phyloP scores from a whole-genome alignment of 2,888 invertebrate species.

The Pterostichus madidus region DNA sequence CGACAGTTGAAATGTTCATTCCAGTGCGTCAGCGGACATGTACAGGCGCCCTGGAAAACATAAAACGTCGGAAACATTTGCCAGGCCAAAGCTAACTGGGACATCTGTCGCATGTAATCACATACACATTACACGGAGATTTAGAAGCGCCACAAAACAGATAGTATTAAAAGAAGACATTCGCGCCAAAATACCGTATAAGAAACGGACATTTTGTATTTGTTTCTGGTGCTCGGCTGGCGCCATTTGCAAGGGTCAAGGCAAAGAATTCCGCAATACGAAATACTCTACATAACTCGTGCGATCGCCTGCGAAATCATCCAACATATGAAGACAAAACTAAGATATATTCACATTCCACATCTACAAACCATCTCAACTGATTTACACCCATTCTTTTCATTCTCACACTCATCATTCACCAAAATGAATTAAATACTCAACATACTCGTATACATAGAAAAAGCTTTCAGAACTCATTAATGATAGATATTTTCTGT shows the following conservation, averaged over 20 bases:
- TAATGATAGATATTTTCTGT: too few relatives aligned
- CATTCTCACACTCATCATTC: too few relatives aligned
- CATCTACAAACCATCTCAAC: too few relatives aligned
- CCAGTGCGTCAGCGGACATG: background rate
- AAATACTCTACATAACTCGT: background rate
- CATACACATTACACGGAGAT: slow-evolving; percentile 50
- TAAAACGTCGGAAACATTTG: slow-evolving; percentile 25
- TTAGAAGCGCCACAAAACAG: background rate
- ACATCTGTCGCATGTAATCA: slow-evolving; percentile 56
- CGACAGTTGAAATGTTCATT: slow-evolving; percentile 51
- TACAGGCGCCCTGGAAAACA: background rate
- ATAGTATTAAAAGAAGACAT: slow-evolving; percentile 38
- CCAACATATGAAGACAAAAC: too few relatives aligned
- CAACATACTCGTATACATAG: too few relatives aligned
- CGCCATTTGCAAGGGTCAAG: background rate
- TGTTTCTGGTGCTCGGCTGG: background rate
- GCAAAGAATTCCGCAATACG: too few relatives aligned
- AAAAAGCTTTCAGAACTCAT: too few relatives aligned
- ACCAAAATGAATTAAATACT: too few relatives aligned
- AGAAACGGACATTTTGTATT: background rate
- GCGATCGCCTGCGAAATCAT: too few relatives aligned
- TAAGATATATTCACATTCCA: too few relatives aligned
- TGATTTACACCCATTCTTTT: too few relatives aligned
- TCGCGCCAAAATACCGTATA: background rate
- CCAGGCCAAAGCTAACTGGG: background rate